Evolutionary conservation across 2,888 invertebrate species (phyloP), one percentile per base, ranked within the genome.

Genomic region (Epirrhoe tristata): DNA sequence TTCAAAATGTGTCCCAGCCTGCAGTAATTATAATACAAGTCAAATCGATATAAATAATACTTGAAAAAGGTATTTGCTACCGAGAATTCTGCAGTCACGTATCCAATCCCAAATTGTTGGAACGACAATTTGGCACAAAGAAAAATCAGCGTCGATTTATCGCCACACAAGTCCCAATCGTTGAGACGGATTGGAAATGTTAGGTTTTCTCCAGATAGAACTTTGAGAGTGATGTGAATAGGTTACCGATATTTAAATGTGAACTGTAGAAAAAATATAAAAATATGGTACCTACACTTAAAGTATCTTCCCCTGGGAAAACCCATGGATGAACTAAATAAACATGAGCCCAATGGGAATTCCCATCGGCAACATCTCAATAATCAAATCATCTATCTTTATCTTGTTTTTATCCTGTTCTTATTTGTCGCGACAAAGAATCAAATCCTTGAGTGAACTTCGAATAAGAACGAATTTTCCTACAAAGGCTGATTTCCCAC

Each of bases 61-160:
- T 58, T 31, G 58, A 58, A 58, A 63, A 54, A 61, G 32, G 39
- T 46, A 57, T 65, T 70, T 53, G 31, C 63, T 65, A 54, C 51
- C 48, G 54, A 56, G 43, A 36, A 46, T 36, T 66, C 55, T 60
- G 55, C 34, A 66, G 57, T 61, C 69, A 69, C 69, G 70, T 62
- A 62, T 48, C 53, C 60, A 52, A 69, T 62, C 51, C 64, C 63
- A 62, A 72, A 70, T 69, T 55, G 66, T 66, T 58, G 52, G 64
- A 69, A 67, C 58, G 69, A 72, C 66, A 66, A 71, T 72, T 74
- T 72, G 43, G 63, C 66, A 72, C 72, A 72, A 72, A 71, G 72
- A 72, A 69, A 74, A 74, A 74, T 71, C 70, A 68, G 59, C 60
- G 67, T 55, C 69, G 66, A 72, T 74, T 66, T 74, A 74, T 74